These are phyloP conservation scores for Scatophagus argus DNA, from an alignment of 2,113 vertebrate genomes.

Conservation along the genomic window DNA sequence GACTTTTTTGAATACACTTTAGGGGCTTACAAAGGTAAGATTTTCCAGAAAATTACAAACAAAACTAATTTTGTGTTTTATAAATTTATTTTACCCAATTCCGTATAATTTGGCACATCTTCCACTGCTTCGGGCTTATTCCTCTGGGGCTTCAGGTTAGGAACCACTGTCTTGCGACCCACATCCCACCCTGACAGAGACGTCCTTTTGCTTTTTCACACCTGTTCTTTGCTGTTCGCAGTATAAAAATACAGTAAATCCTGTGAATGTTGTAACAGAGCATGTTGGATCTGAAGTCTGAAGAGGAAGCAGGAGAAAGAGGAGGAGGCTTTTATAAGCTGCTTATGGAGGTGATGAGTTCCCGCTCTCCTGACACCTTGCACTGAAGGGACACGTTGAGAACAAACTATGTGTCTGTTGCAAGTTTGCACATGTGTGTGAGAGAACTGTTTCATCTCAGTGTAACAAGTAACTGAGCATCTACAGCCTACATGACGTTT, in stretches of 20 bases:
- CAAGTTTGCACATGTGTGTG: not conserved
- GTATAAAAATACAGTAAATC: conserved; percentile 21
- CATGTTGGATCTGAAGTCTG: conserved; percentile 17
- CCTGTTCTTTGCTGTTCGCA: conserved; percentile 4
- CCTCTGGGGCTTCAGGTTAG: not conserved
- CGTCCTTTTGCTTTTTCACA: conserved; percentile 10
- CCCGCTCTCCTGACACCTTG: not conserved
- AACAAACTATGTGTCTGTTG: conserved; percentile 5
- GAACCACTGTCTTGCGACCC: conserved; percentile 1
- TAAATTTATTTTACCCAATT: not conserved
- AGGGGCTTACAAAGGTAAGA: not conserved
- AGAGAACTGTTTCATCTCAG: conserved; percentile 1
- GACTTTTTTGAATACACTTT: not conserved
- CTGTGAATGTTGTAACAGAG: not conserved
- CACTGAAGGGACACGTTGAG: conserved; percentile 5
- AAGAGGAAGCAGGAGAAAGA: conserved; percentile 12
- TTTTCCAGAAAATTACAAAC: not conserved
- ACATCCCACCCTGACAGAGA: not conserved
- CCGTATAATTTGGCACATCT: not conserved
- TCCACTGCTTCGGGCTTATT: not conserved
- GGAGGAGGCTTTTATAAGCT: not conserved
- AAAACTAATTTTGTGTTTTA: too few species aligned
- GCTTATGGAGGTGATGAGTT: not conserved
- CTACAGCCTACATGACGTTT: conserved; percentile 2
- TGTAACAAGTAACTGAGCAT: not conserved